Evolutionary conservation across 2,888 invertebrate genomes (phyloP).

Genomic region (Conchocele bisecta): DNA sequence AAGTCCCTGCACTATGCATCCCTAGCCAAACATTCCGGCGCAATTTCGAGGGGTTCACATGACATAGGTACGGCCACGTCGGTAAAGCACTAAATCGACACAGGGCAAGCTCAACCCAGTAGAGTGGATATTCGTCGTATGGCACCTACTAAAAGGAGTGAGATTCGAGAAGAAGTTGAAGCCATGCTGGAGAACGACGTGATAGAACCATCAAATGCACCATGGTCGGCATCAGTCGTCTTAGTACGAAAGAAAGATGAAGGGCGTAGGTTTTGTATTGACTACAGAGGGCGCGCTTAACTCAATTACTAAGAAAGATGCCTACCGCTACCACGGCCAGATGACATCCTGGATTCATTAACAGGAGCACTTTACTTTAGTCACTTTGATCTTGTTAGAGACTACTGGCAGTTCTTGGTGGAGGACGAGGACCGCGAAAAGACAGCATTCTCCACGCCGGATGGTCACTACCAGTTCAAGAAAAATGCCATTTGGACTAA

Average conservation of each 20-base stretch:
- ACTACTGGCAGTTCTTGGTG: constrained; percentile 18
- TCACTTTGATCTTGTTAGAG: constrained; percentile 13
- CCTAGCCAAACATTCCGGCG: neutral
- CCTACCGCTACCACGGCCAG: constrained; percentile 1
- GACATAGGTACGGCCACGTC: neutral
- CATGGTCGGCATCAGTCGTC: constrained; percentile 10
- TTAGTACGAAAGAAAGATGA: constrained; percentile 12
- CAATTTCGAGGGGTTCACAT: constrained; percentile 8
- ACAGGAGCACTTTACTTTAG: neutral
- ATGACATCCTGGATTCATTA: constrained; percentile 8
- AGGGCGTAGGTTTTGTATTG: neutral
- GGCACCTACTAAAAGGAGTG: constrained; percentile 2
- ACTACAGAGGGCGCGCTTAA: neutral
- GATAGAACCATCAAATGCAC: constrained; percentile 3
- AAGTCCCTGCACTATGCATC: constrained; percentile 1
- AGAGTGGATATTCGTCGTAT: constrained; percentile 11
- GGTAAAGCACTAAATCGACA: constrained; percentile 17
- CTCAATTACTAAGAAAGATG: constrained; percentile 2
- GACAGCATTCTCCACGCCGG: constrained; percentile 12
- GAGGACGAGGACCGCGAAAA: neutral
- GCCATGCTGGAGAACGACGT: constrained; percentile 10
- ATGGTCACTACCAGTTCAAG: constrained; percentile 13
- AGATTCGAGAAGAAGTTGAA: constrained; percentile 10
- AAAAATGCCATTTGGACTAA: constrained; percentile 15
- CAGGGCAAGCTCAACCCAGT: constrained; percentile 11